Conservation (phyloP, 1,140 invertebrate genomes). For the Tetramorium alpestre region DNA sequence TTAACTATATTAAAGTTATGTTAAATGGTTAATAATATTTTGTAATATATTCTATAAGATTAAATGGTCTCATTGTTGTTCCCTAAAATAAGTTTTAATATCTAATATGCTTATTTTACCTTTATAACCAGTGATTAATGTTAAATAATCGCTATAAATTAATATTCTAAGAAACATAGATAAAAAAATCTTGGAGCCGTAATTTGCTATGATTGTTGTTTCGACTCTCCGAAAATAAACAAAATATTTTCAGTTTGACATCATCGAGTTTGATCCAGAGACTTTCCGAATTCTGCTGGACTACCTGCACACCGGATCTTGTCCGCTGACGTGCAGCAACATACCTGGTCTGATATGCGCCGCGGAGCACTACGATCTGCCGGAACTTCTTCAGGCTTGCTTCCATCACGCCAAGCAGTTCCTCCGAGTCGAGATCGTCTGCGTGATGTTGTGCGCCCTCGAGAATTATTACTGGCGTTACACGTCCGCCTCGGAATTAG, state of each 20-base stretch:
- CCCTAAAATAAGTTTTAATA: background rate
- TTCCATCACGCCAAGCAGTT: slow-evolving; percentile 98
- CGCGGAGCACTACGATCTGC: slow-evolving; percentile 97
- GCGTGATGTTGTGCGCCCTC: slow-evolving; percentile 95
- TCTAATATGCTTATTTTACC: background rate
- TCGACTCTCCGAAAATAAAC: background rate
- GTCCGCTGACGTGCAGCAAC: slow-evolving; percentile 95
- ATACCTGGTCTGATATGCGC: slow-evolving; percentile 97
- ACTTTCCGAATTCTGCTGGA: slow-evolving; percentile 96
- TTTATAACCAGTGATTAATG: background rate
- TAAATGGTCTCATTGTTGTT: background rate
- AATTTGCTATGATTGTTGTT: slow-evolving; percentile 71
- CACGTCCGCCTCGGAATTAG: slow-evolving; percentile 96
- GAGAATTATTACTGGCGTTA: slow-evolving; percentile 99
- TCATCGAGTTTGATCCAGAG: slow-evolving; percentile 97
- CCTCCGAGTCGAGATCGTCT: slow-evolving; percentile 95
- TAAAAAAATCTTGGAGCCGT: background rate
- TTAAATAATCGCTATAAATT: background rate
- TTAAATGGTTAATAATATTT: background rate
- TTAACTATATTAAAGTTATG: background rate
- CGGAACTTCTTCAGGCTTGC: slow-evolving; percentile 96
- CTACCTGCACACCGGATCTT: slow-evolving; percentile 96
- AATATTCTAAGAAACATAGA: background rate
- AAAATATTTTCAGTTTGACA: slow-evolving; percentile 90
- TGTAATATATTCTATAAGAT: background rate